Percentiles rank a stretch among this genome's conserved stretches.
Evolutionary conservation across 2,113 vertebrate species (phyloP).

Genomic region (Cyprinus carpio): DNA sequence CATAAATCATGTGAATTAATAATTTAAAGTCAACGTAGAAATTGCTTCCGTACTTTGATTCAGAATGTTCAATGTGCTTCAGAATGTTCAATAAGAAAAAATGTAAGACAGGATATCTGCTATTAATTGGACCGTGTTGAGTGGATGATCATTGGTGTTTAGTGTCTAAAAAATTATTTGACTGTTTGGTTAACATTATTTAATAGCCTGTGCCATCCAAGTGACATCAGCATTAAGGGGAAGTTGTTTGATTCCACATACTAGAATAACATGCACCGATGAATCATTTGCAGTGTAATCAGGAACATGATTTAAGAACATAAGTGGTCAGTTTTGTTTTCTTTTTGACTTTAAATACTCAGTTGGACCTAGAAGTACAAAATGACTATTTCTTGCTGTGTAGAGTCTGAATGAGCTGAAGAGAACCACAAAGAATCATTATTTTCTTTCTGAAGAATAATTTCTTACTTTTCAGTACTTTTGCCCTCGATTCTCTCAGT

Average conservation of each 20-base stretch:
- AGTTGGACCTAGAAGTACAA: not conserved
- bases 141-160: not conserved
- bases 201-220: not conserved
- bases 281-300: not conserved
- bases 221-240: not conserved
- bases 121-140: not conserved
- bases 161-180: not conserved
- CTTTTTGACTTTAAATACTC: not conserved
- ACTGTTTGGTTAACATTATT: not conserved
- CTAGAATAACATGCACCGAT: not conserved
- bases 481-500: slow-evolving; percentile 14
- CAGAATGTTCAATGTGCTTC: not conserved
- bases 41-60: not conserved
- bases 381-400: not conserved
- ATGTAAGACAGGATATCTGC: not conserved
- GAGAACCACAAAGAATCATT: not conserved
- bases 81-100: not conserved
- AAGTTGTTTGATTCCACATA: not conserved
- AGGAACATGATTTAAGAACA: not conserved
- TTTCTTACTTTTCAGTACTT: slow-evolving; percentile 7
- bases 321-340: not conserved
- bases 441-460: not conserved
- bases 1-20: slow-evolving; percentile 17
- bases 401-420: slow-evolving; percentile 7
- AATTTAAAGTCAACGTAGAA: not conserved